These are phyloP conservation scores for Tetropium fuscum DNA, from an alignment of 2,888 invertebrate species.

Conservation along the genomic window DNA sequence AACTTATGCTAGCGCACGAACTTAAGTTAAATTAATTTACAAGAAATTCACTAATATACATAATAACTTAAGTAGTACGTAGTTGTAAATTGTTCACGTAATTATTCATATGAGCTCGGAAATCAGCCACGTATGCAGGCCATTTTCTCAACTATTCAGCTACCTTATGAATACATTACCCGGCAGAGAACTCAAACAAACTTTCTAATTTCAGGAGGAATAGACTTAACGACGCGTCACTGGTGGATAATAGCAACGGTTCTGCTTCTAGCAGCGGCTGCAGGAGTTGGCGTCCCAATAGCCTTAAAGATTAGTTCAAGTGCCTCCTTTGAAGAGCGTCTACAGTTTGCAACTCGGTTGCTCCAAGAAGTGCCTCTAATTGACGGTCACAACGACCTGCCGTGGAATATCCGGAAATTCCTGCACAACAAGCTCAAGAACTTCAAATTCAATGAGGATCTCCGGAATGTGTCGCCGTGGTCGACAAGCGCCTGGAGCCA, in stretches of 20 bases:
- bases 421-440: conserved; percentile 89
- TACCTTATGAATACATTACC: background rate
- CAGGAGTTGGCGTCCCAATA: conserved; percentile 83
- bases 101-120: too few species aligned
- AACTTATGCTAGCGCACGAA: too few species aligned
- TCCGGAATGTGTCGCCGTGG: conserved; percentile 78
- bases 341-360: conserved; percentile 76
- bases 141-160: too few species aligned
- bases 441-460: conserved; percentile 79
- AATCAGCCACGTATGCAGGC: too few species aligned
- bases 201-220: conserved; percentile 65
- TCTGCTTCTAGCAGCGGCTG: conserved; percentile 81
- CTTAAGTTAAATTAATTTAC: too few species aligned
- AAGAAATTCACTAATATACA: too few species aligned
- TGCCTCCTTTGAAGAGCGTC: conserved; percentile 80
- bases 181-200: background rate
- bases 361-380: conserved; percentile 81
- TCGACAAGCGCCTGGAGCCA: conserved; percentile 81
- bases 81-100: too few species aligned
- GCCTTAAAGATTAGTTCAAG: conserved; percentile 82
- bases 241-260: conserved; percentile 84
- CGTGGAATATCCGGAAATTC: conserved; percentile 92
- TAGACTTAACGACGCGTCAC: conserved; percentile 73
- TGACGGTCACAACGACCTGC: conserved; percentile 91
- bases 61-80: too few species aligned